Base-by-base conservation (phyloP, 2,113 vertebrate genomes). In the Centropristis striata region DNA sequence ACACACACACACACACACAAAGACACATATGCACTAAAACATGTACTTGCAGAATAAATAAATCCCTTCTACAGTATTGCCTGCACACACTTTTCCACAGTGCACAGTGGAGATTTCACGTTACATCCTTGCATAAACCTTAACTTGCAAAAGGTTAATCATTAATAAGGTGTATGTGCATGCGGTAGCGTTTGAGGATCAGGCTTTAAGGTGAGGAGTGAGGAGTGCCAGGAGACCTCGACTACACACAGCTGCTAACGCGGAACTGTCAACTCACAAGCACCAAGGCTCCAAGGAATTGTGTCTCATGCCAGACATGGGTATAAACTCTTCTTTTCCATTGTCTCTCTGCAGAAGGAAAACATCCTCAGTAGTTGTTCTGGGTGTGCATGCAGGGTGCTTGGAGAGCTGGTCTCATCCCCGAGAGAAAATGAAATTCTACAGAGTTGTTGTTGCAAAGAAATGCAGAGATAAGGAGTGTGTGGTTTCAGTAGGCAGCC, bases 241-340 rank as follows among this genome's bases (percentile, higher is more conserved):
- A 54, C 63, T 36, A 65, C 65, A 54, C 14, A 25, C 49, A 67
- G 46, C 39, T 54, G 55, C 68, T 55, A 59, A 78, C 46, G 51
- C 49, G 32, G 21, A 85, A 53, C 79, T 68, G 72, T 46, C 63
- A 71, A 67, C 32, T 32, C 57, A 73, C 74, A 77, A 87, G 61
- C 50, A 46, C 44, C 41, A 6, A 51, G 47, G 16, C 83, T 70
- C 80, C 23, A 23, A 75, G 78, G 87, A 71, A 80, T 78, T 69
- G 67, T 70, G 68, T 46, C 66, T 86, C n/a, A 49, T 57, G 54
- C 75, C 57, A 63, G 69, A 69, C 69, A 75, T 59, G 7, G 37
- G 51, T 70, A 65, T 72, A 71, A 83, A 81, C 64, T 81, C 57
- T 58, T 42, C 54, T 76, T 72, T 75, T 80, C 42, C 75, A 36